Base-by-base conservation (phyloP, 2,113 vertebrate genomes). In the Baryphthengus martii region DNA sequence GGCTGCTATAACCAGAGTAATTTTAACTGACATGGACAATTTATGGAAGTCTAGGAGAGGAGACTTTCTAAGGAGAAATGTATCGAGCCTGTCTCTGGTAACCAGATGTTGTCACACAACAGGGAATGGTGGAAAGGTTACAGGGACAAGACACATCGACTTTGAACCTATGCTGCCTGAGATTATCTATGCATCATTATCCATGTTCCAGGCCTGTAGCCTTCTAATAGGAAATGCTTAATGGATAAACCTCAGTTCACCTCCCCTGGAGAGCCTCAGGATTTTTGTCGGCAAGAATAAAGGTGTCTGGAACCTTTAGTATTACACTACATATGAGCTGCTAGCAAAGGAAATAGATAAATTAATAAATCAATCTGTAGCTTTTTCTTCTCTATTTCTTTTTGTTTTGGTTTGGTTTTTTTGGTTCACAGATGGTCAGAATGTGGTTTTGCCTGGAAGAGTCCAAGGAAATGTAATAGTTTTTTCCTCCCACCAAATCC, bases 401-500 rank as follows among this genome's bases (percentile, higher is more conserved):
- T 47, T 31, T 25, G 9, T 6, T 31, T 56, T 7, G 23, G 13
- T 28, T 52, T 53, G 26, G 8, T 59, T 19, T 47, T 24, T 80
- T 77, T 76, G 12, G 26, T 72, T 88, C 55, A 55, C 4, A 0
- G 65, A 89, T 88, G 67, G 24, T 91, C 71, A 91, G 23, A 95
- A 77, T 71, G 70, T 70, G 17, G 13, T 71, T 96, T 96, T 3
- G 16, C 40, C 52, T 90, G 67, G 35, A 94, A 63, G 9, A 88
- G 7, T 2, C 13, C 17, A 50, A 78, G 42, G 23, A 86, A 86
- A 75, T 68, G 5, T 6, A 61, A 65, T 33, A 0, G 7, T 44
- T 75, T 93, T 96, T 84, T 95, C 79, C 80, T 78, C 37, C 19
- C 68, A 84, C 17, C 39, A 71, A 52, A 81, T 81, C 44, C 49